Conservation (phyloP, 2,797 vertebrate genomes). For the Sebastiscus tertius region DNA sequence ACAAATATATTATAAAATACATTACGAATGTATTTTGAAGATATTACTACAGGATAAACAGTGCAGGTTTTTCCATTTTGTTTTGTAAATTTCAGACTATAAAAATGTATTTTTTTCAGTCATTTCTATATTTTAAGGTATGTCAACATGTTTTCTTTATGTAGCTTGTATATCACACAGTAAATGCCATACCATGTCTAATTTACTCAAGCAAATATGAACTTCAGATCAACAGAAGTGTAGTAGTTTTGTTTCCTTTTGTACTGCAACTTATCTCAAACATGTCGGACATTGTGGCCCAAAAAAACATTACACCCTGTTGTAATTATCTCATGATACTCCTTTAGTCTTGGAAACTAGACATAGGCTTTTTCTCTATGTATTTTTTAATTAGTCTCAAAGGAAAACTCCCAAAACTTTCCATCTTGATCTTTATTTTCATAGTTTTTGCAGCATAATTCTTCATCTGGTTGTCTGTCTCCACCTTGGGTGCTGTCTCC, state of each 20-base stretch:
- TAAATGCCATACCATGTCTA: background rate
- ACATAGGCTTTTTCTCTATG: background rate
- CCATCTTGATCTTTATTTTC: background rate
- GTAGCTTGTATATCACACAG: background rate
- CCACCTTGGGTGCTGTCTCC: background rate
- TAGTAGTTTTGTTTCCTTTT: background rate
- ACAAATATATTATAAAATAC: background rate
- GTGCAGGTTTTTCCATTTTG: background rate
- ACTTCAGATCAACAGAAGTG: background rate
- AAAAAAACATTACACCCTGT: background rate
- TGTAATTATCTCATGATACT: constrained; percentile 11
- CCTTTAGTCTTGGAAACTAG: background rate
- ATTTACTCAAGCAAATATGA: background rate
- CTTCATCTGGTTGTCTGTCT: background rate
- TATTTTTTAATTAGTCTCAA: constrained; percentile 10
- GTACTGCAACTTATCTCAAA: background rate
- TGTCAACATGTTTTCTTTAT: background rate
- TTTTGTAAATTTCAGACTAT: too few species aligned
- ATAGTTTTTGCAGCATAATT: background rate
- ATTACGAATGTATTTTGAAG: background rate
- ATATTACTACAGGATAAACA: background rate
- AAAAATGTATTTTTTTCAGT: too few species aligned
- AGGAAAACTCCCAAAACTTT: constrained; percentile 12
- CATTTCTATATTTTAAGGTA: too few species aligned
- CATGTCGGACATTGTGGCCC: background rate